A percentile compares a stretch with the other conserved stretches of the same genome.
Evolutionary conservation across 92 coral and sea anemone species (phyloP).

Genomic region (Palythoa heliodiscus): DNA sequence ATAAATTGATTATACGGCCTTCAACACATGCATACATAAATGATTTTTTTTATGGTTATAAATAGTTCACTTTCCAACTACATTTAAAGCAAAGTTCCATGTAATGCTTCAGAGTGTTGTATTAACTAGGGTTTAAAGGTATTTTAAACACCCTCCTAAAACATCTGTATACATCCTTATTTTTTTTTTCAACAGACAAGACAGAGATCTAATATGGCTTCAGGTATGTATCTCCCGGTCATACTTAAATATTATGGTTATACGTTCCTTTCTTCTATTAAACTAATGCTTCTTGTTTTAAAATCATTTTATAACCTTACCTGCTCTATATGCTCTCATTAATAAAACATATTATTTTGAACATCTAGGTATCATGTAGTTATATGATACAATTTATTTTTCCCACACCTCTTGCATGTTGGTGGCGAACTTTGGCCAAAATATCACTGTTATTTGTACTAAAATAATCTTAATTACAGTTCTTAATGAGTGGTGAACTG

Average conservation of each 20-base stretch:
- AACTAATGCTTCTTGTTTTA: constrained; percentile 49
- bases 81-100: constrained; percentile 52
- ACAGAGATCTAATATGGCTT: constrained; percentile 52
- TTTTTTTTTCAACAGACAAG: constrained; percentile 47
- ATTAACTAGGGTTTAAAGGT: constrained; percentile 50
- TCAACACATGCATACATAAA: constrained; percentile 53
- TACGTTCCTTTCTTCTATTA: constrained; percentile 46
- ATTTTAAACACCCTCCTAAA: constrained; percentile 49
- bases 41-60: constrained; percentile 46
- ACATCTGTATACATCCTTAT: constrained; percentile 42
- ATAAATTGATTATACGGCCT: constrained; percentile 47
- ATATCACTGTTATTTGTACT: constrained; percentile 52
- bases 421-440: constrained; percentile 48
- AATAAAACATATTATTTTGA: constrained; percentile 28
- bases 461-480: constrained; percentile 52
- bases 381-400: constrained; percentile 55
- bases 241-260: constrained; percentile 45
- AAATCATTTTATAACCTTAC: constrained; percentile 48
- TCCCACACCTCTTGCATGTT: constrained; percentile 54
- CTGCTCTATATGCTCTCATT: constrained; percentile 30
- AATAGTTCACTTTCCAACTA: constrained; percentile 53
- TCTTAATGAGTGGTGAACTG: constrained; percentile 47
- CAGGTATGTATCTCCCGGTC: constrained; percentile 55
- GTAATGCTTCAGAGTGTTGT: constrained; percentile 52
- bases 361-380: constrained; percentile 49